These are phyloP conservation scores for Phoenicopterus ruber DNA, from an alignment of 2,113 vertebrate species.

Conservation along the genomic window DNA sequence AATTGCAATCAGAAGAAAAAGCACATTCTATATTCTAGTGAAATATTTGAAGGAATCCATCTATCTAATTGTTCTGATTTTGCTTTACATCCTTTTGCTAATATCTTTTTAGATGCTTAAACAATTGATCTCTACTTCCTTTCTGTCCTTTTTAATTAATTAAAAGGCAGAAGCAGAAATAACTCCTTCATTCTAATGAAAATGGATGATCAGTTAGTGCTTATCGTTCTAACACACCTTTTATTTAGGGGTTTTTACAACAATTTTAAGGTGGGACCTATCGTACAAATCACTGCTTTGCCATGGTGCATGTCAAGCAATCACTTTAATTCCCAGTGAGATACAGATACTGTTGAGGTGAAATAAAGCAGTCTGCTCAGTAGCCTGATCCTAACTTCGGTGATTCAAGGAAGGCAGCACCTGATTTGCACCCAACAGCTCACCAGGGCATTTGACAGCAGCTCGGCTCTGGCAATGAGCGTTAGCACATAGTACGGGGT, in stretches of 20 bases:
- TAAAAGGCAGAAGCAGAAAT: background rate
- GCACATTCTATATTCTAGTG: background rate
- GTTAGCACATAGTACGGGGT: background rate
- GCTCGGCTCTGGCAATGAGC: background rate
- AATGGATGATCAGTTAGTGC: background rate
- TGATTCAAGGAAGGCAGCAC: background rate
- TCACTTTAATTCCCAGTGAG: background rate
- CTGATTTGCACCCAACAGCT: too few species aligned
- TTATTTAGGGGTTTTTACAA: background rate
- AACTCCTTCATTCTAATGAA: background rate
- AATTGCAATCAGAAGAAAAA: background rate
- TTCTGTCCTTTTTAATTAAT: background rate
- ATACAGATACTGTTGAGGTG: background rate
- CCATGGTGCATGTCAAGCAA: background rate
- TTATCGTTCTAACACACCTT: background rate
- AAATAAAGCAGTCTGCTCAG: background rate
- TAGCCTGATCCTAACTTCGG: background rate
- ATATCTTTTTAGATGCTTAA: background rate
- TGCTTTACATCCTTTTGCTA: background rate
- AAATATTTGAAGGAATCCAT: background rate
- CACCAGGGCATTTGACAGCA: background rate
- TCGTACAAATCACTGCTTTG: background rate
- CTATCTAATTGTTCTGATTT: background rate
- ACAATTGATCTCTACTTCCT: background rate
- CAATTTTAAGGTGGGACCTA: background rate